A percentile compares a stretch with the other conserved stretches of the same genome.
Evolutionary conservation across 2,888 invertebrate genomes (phyloP).

Genomic region (Conistra vaccinii): DNA sequence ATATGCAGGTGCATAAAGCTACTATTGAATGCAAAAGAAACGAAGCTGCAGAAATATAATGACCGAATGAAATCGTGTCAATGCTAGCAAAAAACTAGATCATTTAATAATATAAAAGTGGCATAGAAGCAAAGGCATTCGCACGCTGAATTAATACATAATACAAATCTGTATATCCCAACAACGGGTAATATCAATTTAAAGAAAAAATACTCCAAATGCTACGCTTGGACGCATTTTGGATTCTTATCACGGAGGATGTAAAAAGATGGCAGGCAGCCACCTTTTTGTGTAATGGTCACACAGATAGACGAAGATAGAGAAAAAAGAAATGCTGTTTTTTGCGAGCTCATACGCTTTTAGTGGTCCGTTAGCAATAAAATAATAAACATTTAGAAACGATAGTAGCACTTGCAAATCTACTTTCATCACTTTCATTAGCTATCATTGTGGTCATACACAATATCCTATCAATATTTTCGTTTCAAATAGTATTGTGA

Average conservation of each 20-base stretch:
- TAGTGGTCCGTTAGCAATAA: constrained; percentile 13
- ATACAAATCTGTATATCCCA: constrained; percentile 24
- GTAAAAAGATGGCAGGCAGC: constrained; percentile 28
- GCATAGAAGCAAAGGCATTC: constrained; percentile 22
- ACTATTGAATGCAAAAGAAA: constrained; percentile 20
- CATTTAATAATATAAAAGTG: constrained; percentile 19
- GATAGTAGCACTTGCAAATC: constrained; percentile 23
- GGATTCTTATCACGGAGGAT: constrained; percentile 21
- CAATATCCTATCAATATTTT: constrained; percentile 38
- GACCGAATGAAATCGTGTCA: constrained; percentile 35
- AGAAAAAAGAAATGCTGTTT: constrained; percentile 32
- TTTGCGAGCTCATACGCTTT: constrained; percentile 11
- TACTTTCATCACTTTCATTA: constrained; percentile 53
- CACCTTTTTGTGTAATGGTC: constrained; percentile 31
- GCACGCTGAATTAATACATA: constrained; percentile 36
- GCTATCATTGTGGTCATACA: constrained; percentile 44
- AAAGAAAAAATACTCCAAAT: constrained; percentile 30
- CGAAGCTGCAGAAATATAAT: constrained; percentile 33
- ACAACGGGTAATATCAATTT: constrained; percentile 30
- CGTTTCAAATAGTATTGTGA: constrained; percentile 21
- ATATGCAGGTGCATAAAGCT: constrained; percentile 10
- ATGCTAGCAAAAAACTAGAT: constrained; percentile 32
- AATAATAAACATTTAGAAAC: constrained; percentile 33
- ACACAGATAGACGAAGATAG: not conserved
- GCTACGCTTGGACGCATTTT: constrained; percentile 44